Evolutionary conservation across 2,888 invertebrate genomes (phyloP).

Genomic region (Clepsis dumicolana): DNA sequence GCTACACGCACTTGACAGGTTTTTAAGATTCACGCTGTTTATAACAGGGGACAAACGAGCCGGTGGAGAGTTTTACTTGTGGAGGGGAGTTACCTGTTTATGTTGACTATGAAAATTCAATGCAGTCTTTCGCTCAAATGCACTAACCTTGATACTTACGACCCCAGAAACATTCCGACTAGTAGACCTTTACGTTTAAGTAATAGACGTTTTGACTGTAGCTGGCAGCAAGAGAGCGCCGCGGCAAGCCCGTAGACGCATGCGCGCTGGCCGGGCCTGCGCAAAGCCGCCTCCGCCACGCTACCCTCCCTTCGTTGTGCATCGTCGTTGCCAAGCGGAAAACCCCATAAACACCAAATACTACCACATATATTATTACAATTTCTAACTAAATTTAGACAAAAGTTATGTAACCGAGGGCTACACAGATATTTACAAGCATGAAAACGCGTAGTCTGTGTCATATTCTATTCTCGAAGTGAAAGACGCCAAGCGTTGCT

Average conservation of each 20-base stretch:
- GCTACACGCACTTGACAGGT: too few relatives aligned
- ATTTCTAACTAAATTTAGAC: not conserved
- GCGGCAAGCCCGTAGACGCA: constrained; percentile 10
- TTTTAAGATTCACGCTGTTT: too few relatives aligned
- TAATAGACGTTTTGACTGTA: constrained; percentile 3
- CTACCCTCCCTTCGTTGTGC: constrained; percentile 3
- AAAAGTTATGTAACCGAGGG: not conserved
- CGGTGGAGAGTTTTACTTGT: too few relatives aligned
- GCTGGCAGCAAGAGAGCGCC: not conserved
- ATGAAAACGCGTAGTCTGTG: not conserved
- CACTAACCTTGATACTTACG: too few relatives aligned
- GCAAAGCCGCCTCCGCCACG: constrained; percentile 6
- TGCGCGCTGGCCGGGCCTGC: constrained; percentile 10
- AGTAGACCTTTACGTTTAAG: too few relatives aligned
- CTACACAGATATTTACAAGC: not conserved
- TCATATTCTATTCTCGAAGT: constrained; percentile 4
- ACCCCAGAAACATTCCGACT: too few relatives aligned
- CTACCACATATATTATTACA: not conserved
- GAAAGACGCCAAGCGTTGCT: not conserved
- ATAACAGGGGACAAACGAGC: too few relatives aligned
- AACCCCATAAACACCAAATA: constrained; percentile 18
- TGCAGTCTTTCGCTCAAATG: too few relatives aligned
- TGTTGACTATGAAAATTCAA: too few relatives aligned
- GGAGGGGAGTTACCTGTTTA: too few relatives aligned
- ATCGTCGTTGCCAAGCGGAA: constrained; percentile 14